phyloP scores from a whole-genome alignment of 2,797 vertebrate genomes.

The Garrulus glandarius region DNA sequence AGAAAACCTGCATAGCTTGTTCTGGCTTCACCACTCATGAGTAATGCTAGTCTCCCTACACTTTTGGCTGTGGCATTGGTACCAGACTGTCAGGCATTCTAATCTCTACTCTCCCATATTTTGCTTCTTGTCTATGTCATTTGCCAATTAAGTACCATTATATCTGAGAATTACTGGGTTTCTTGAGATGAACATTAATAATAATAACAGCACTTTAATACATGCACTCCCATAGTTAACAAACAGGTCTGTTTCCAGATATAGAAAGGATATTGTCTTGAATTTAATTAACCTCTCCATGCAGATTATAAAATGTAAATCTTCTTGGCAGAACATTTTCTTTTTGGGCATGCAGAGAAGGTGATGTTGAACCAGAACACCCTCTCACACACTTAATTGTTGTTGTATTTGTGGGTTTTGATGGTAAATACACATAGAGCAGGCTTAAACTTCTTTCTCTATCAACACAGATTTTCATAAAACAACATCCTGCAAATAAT shows the following conservation, averaged over 20 bases:
- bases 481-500: neutral
- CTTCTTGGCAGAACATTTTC: neutral
- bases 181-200: neutral
- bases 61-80: neutral
- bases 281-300: conserved; percentile 19
- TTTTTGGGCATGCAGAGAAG: neutral
- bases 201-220: neutral
- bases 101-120: neutral
- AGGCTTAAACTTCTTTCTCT: neutral
- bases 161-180: neutral
- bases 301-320: conserved; percentile 4
- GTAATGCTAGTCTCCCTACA: neutral
- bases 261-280: neutral
- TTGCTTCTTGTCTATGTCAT: neutral
- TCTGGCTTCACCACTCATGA: neutral
- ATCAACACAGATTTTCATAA: neutral
- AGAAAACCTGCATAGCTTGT: conserved; percentile 24
- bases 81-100: neutral
- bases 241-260: neutral
- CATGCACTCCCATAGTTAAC: neutral
- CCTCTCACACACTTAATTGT: neutral
- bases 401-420: neutral
- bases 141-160: neutral
- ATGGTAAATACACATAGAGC: neutral
- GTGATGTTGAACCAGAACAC: neutral